These are phyloP conservation scores for Cheilosia pagana DNA, from an alignment of 2,888 invertebrate genomes.

Conservation along the genomic window DNA sequence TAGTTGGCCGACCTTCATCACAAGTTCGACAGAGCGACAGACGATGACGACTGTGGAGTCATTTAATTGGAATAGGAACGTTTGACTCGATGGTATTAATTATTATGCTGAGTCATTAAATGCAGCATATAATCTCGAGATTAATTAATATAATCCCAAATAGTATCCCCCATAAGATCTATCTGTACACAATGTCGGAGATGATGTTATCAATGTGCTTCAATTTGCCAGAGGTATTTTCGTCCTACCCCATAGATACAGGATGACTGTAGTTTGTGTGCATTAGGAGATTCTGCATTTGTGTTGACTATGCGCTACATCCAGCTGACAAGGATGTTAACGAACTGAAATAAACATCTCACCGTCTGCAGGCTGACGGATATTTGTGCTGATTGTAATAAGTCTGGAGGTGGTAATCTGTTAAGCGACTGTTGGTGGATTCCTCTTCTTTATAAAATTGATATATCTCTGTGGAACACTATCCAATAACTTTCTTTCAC, in stretches of 20 bases:
- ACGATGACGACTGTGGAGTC: neutral
- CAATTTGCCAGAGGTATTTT: too few species aligned
- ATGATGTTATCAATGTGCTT: conserved; percentile 12
- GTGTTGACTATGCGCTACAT: neutral
- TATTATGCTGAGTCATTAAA: conserved; percentile 18
- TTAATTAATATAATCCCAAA: conserved; percentile 22
- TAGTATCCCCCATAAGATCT: neutral
- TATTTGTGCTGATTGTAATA: neutral
- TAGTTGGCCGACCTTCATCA: neutral
- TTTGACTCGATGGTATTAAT: conserved; percentile 7
- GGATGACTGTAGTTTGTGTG: neutral
- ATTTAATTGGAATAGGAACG: neutral
- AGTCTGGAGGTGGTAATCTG: too few species aligned
- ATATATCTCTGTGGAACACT: too few species aligned
- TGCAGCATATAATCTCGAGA: conserved; percentile 9
- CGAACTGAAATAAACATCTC: neutral
- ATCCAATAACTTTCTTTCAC: too few species aligned
- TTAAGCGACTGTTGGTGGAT: too few species aligned
- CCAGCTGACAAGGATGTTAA: neutral
- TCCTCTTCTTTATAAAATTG: too few species aligned
- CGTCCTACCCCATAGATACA: too few species aligned
- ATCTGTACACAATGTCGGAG: conserved; percentile 1
- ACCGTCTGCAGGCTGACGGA: neutral
- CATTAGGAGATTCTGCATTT: neutral
- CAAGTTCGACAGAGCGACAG: too few species aligned